Conservation (phyloP, 2,888 invertebrate genomes). For the Rotaria sp. region DNA sequence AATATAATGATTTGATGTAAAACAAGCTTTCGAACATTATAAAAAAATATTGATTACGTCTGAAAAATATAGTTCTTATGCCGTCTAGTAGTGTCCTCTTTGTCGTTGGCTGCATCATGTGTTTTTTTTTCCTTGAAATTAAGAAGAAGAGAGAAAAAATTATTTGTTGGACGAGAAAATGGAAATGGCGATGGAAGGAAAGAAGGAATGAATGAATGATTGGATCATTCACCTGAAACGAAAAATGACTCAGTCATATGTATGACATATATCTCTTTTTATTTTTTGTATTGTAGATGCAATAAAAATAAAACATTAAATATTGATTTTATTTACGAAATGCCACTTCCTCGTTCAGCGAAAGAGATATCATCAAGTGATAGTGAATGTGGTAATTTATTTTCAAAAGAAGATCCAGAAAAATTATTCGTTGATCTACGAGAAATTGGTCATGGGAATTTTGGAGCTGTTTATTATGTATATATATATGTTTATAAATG, state of each 20-base stretch:
- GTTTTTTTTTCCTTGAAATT: neutral
- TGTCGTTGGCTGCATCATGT: neutral
- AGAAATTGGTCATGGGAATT: conserved; percentile 96
- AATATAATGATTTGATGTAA: too few relatives aligned
- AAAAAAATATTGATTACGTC: too few relatives aligned
- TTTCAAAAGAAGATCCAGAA: conserved; percentile 35
- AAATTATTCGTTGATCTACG: conserved; percentile 36
- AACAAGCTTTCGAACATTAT: too few relatives aligned
- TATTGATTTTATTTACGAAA: neutral
- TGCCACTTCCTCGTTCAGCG: neutral
- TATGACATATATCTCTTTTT: neutral
- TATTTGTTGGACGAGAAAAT: neutral
- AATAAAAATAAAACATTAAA: neutral
- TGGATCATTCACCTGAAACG: neutral
- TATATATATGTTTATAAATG: conserved; percentile 52
- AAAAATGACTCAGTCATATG: neutral
- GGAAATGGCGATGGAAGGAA: conserved; percentile 7
- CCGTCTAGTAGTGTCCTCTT: neutral
- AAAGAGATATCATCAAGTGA: neutral
- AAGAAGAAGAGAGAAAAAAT: neutral
- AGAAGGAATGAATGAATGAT: neutral
- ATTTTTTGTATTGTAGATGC: neutral
- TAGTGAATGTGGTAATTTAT: neutral
- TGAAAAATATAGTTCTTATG: neutral
- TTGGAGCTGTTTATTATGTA: conserved; percentile 95